Conservation (phyloP, 2,888 invertebrate species). For the Glyphotaelius pellucidus region DNA sequence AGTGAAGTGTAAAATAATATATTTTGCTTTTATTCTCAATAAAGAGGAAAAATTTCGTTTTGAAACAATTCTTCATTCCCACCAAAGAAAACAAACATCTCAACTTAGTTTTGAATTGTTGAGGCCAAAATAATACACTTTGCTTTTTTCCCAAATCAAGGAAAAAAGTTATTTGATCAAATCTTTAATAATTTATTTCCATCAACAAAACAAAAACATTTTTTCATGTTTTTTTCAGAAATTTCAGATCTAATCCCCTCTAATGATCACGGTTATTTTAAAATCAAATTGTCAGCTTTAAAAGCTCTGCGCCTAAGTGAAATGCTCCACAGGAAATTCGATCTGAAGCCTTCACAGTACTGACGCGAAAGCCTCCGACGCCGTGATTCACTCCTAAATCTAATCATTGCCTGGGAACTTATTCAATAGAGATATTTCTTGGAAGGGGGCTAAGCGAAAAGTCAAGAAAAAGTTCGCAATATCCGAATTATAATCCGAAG, state of each 20-base stretch:
- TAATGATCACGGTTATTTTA: background rate
- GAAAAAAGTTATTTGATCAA: background rate
- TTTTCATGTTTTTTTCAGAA: background rate
- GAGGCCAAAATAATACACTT: background rate
- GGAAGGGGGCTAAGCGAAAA: background rate
- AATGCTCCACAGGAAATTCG: slow-evolving; percentile 24
- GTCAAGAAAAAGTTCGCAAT: background rate
- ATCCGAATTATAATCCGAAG: background rate
- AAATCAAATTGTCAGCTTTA: background rate
- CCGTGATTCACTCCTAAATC: slow-evolving; percentile 23
- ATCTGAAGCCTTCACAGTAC: slow-evolving; percentile 23
- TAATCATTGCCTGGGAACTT: slow-evolving; percentile 31
- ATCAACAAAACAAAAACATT: background rate
- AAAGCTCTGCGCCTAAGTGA: slow-evolving; percentile 19
- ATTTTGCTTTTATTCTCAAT: too few species aligned
- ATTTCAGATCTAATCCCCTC: background rate
- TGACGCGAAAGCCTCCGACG: background rate
- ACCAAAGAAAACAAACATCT: too few species aligned
- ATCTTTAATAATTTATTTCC: too few species aligned
- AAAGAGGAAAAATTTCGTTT: too few species aligned
- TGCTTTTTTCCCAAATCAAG: background rate
- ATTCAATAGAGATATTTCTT: slow-evolving; percentile 6
- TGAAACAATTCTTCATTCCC: too few species aligned
- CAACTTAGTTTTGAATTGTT: too few species aligned
- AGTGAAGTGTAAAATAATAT: too few species aligned